Evolutionary conservation across 2,113 vertebrate species (phyloP), one percentile per base, ranked within the genome.

Genomic region (Zosterops lateralis): DNA sequence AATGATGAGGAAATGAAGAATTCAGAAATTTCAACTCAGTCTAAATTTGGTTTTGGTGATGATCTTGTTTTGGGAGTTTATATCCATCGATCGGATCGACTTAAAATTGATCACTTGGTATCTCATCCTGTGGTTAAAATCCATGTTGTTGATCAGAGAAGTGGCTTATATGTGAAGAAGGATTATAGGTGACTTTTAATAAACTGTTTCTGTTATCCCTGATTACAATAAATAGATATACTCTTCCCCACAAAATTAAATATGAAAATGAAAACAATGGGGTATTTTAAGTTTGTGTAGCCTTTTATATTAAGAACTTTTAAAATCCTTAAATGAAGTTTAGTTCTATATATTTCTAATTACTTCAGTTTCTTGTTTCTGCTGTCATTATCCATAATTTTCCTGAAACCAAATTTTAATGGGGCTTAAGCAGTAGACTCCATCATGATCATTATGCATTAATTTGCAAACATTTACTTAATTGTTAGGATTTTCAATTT

Each of bases 121-220:
- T 99, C 99, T 76, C 98, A 98, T 90, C 99, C 99, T 21, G 98
- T 99, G 98, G 99, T 99, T 89, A 99, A 99, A 97, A 97, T 99
- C 92, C 99, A 99, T 24, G 89, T 99, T 40, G 97, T 99, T 65
- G 98, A 99, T 95, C 98, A 98, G 88, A 96, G 89, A 78, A 99
- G 97, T 47, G 99, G 98, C 42, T 97, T 98, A 38, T 99, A 99
- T 64, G 97, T 99, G 91, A 99, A 98, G 96, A 99, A 99, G 95
- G 98, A 99, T 78, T 96, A 99, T 79, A 98, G 99, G 99, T 99
- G 92, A 98, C 62, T 93, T 94, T n/a, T 92, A 67, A 40, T 76
- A 68, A 94, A 31, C 44, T 91, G 5, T 56, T 85, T 67, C n/a
- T 75, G 0, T 86, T 62, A 29, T 48, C 11, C 50, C 0, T 50